phyloP scores from a whole-genome alignment of 2,113 vertebrate genomes.

The Neomonachus schauinslandi region DNA sequence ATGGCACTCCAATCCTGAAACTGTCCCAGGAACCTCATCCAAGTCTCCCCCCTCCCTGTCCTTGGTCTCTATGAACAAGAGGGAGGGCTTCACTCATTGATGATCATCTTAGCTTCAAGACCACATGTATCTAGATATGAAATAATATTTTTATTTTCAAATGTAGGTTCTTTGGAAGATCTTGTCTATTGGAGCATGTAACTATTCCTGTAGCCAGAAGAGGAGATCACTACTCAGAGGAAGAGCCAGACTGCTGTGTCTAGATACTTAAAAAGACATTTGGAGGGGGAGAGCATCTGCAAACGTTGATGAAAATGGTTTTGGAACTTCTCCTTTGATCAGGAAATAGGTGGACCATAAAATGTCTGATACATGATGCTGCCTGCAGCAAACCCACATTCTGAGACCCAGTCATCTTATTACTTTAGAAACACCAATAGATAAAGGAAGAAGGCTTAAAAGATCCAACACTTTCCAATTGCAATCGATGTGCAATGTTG shows the following conservation, averaged over 20 bases:
- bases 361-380: constrained; percentile 46
- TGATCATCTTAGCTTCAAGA: background rate
- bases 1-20: constrained; percentile 41
- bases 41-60: background rate
- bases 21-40: constrained; percentile 47
- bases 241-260: constrained; percentile 73
- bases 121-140: background rate
- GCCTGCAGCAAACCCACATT: constrained; percentile 53
- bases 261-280: constrained; percentile 80
- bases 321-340: constrained; percentile 77
- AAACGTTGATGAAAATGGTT: constrained; percentile 72
- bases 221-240: constrained; percentile 53
- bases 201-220: constrained; percentile 47
- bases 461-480: background rate
- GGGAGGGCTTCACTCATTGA: background rate
- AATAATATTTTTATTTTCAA: constrained; percentile 18
- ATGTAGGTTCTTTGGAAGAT: constrained; percentile 37
- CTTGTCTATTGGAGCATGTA: background rate
- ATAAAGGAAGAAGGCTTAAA: constrained; percentile 7
- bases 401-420: background rate
- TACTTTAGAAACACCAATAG: constrained; percentile 10
- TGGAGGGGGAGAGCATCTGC: constrained; percentile 77
- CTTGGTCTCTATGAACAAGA: background rate
- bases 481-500: background rate
- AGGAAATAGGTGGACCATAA: constrained; percentile 79